Evolutionary conservation across 2,113 vertebrate genomes (phyloP).

Genomic region (Sminthopsis crassicaudata): DNA sequence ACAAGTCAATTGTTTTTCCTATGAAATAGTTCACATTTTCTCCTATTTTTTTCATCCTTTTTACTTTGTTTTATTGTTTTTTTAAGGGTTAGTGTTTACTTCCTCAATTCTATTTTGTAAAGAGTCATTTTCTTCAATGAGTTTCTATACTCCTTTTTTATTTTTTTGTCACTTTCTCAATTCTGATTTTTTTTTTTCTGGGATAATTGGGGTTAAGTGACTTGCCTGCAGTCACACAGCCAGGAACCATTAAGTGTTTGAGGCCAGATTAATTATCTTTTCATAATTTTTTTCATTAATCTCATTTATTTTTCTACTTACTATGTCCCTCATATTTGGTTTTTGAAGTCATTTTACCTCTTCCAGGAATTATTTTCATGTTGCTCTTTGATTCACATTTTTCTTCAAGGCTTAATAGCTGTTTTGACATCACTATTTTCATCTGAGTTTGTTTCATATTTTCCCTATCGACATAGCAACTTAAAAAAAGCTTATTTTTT

Average conservation of each 20-base stretch:
- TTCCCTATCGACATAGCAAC: neutral
- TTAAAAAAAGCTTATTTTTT: neutral
- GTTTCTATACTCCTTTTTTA: neutral
- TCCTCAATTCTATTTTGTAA: neutral
- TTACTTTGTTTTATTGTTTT: neutral
- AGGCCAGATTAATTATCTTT: neutral
- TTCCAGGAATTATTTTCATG: neutral
- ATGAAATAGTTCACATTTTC: neutral
- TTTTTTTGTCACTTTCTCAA: too few relatives aligned
- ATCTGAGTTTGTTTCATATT: neutral
- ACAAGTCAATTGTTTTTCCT: neutral
- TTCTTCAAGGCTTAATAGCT: neutral
- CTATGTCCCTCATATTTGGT: neutral
- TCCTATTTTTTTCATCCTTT: neutral
- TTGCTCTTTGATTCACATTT: neutral
- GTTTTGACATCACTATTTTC: neutral
- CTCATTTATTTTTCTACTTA: neutral
- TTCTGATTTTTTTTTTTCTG: too few relatives aligned
- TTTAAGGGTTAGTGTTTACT: neutral
- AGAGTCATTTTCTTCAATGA: neutral
- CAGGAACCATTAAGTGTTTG: too few relatives aligned
- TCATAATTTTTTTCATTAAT: neutral
- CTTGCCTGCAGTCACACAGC: too few relatives aligned
- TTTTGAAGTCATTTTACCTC: neutral
- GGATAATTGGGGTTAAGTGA: too few relatives aligned